Percentiles rank a stretch among this genome's conserved stretches.
phyloP scores from a whole-genome alignment of 2,888 invertebrate species.

The Heliothis peltigera region DNA sequence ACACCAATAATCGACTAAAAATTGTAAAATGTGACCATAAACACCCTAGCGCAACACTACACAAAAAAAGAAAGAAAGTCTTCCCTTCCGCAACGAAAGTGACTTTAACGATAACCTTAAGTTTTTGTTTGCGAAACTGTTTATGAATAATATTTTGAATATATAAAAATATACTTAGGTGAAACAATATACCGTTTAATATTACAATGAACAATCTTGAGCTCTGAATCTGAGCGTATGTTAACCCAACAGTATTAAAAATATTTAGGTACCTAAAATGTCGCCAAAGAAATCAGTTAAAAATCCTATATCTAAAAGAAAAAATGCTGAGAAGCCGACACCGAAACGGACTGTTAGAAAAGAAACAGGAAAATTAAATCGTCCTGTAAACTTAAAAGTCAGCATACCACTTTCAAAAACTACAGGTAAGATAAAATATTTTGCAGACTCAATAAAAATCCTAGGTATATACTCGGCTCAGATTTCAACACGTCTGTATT shows the following conservation, averaged over 20 bases:
- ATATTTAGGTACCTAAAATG: slow-evolving; percentile 50
- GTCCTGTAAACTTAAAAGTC: slow-evolving; percentile 61
- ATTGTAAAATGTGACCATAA: background rate
- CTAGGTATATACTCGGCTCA: background rate
- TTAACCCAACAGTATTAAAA: background rate
- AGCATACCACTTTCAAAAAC: slow-evolving; percentile 54
- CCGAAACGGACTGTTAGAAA: slow-evolving; percentile 36
- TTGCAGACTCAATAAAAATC: slow-evolving; percentile 31
- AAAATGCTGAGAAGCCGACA: slow-evolving; percentile 16
- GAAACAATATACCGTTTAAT: background rate
- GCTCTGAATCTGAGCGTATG: background rate
- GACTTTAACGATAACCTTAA: background rate
- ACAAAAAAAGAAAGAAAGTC: background rate
- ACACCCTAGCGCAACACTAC: background rate
- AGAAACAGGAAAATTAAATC: slow-evolving; percentile 60
- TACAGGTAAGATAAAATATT: slow-evolving; percentile 47
- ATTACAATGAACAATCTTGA: background rate
- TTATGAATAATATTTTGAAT: background rate
- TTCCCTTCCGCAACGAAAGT: background rate
- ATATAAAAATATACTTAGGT: background rate
- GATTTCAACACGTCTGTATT: slow-evolving; percentile 9
- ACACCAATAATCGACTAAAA: slow-evolving; percentile 22
- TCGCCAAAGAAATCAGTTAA: slow-evolving; percentile 51
- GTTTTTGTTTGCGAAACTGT: slow-evolving; percentile 2
- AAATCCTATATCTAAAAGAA: slow-evolving; percentile 36